Percentiles rank a stretch among this genome's conserved stretches.
These are phyloP conservation scores for Muntiacus muntjak DNA, from an alignment of 2,113 vertebrate species.

Conservation along the genomic window DNA sequence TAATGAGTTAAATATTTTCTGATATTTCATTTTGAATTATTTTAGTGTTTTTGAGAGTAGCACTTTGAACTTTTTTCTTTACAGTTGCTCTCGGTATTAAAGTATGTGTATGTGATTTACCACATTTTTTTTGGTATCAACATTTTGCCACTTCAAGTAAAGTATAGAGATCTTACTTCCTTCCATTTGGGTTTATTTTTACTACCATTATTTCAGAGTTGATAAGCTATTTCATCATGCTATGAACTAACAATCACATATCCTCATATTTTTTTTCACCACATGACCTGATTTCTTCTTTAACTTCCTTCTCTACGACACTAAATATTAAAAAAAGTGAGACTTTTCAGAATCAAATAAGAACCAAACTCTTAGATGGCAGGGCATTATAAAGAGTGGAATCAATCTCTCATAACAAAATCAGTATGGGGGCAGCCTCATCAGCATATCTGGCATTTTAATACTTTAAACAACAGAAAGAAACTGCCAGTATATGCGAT, in stretches of 20 bases:
- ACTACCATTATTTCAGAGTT: not conserved
- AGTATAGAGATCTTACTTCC: not conserved
- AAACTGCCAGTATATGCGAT: not conserved
- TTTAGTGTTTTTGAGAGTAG: not conserved
- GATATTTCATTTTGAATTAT: not conserved
- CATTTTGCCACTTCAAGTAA: not conserved
- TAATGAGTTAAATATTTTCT: not conserved
- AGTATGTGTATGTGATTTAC: not conserved
- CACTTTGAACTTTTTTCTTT: not conserved
- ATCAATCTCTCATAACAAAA: not conserved
- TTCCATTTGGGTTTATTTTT: not conserved
- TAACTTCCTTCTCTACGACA: not conserved
- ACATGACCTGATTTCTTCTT: not conserved
- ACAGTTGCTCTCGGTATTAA: not conserved
- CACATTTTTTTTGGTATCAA: not conserved
- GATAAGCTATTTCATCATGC: not conserved
- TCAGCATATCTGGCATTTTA: not conserved
- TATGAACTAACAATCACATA: not conserved
- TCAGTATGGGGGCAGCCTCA: not conserved
- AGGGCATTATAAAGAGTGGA: not conserved
- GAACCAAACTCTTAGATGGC: not conserved
- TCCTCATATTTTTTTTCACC: not conserved
- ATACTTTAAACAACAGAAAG: not conserved
- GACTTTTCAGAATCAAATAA: not conserved
- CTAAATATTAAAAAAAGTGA: not conserved